phyloP scores from a whole-genome alignment of 2,888 invertebrate species.

The Eilema caniola region DNA sequence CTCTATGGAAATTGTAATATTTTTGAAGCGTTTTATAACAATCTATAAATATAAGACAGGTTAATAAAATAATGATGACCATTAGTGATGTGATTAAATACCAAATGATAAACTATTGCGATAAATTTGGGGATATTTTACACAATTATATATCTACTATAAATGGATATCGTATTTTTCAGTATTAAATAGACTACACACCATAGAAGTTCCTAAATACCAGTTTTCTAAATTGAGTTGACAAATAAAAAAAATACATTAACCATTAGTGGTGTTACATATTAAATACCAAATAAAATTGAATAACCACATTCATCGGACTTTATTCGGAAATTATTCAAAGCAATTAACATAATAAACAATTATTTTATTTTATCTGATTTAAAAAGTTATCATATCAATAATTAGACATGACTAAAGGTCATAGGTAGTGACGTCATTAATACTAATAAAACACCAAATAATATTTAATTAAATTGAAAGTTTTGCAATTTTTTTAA shows the following conservation, averaged over 20 bases:
- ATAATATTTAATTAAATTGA: not conserved
- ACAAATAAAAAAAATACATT: too few relatives aligned
- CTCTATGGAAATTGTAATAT: not conserved
- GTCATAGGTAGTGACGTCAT: not conserved
- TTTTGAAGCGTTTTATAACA: not conserved
- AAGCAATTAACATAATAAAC: too few relatives aligned
- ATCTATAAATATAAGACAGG: not conserved
- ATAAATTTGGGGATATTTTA: not conserved
- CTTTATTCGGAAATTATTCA: too few relatives aligned
- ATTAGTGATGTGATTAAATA: slow-evolving; percentile 1
- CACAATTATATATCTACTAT: not conserved
- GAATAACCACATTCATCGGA: too few relatives aligned
- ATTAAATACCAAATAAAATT: too few relatives aligned
- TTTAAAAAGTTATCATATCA: too few relatives aligned
- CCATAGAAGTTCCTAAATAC: not conserved
- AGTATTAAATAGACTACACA: not conserved
- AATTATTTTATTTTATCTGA: too few relatives aligned
- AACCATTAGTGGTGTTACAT: too few relatives aligned
- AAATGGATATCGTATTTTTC: too few relatives aligned
- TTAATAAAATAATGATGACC: not conserved
- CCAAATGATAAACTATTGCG: not conserved
- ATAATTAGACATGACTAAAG: too few relatives aligned
- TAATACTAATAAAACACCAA: not conserved
- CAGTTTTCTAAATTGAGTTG: not conserved
- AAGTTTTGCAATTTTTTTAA: too few relatives aligned